phyloP scores from a whole-genome alignment of 2,797 vertebrate genomes.

The Sebastes elongatus region DNA sequence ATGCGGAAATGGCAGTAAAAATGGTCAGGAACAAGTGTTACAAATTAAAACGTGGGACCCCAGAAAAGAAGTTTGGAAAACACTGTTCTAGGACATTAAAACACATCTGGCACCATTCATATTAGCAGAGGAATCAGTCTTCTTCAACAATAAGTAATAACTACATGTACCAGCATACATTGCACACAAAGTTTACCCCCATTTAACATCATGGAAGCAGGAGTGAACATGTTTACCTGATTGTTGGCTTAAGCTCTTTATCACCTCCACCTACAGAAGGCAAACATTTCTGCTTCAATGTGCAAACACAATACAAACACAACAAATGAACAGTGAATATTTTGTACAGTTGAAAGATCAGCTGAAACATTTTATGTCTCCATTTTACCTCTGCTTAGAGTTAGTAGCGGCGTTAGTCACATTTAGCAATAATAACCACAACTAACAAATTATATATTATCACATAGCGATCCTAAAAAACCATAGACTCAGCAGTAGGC shows the following conservation, averaged over 20 bases:
- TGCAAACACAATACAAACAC: constrained; percentile 30
- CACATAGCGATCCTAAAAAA: background rate
- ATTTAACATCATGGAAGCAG: background rate
- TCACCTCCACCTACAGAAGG: constrained; percentile 28
- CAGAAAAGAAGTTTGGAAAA: background rate
- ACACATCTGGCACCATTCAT: background rate
- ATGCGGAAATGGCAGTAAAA: background rate
- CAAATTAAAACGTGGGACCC: no score
- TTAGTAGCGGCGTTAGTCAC: background rate
- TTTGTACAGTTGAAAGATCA: background rate
- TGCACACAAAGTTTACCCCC: background rate
- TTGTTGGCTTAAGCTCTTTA: constrained; percentile 39
- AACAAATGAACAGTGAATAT: background rate
- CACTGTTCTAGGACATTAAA: background rate
- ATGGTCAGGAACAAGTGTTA: background rate
- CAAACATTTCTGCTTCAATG: constrained; percentile 14
- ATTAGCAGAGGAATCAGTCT: background rate
- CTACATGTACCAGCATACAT: background rate
- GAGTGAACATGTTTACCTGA: constrained; percentile 30
- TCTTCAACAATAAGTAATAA: background rate
- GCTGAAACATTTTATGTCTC: background rate
- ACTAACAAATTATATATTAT: background rate
- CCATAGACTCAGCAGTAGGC: background rate
- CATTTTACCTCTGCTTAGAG: background rate
- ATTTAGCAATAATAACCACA: background rate